These are phyloP conservation scores for Camponotus floridanus DNA, from an alignment of 1,140 invertebrate species.

Conservation along the genomic window DNA sequence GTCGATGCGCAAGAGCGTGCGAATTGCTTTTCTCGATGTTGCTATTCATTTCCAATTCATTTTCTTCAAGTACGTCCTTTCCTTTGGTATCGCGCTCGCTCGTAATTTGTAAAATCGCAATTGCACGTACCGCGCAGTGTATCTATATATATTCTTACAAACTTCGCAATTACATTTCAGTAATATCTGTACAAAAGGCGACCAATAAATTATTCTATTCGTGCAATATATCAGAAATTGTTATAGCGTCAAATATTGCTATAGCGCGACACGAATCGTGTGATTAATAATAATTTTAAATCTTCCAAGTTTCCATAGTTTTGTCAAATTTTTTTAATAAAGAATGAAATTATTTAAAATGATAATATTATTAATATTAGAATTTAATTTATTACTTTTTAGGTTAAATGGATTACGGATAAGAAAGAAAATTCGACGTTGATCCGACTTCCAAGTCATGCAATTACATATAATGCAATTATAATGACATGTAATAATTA, in stretches of 20 bases:
- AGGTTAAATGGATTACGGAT: conserved; percentile 7
- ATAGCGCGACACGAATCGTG: neutral
- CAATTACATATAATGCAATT: conserved; percentile 1
- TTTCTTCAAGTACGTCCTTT: conserved; percentile 43
- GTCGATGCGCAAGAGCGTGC: conserved; percentile 58
- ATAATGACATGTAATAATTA: conserved; percentile 22
- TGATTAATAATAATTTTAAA: conserved; percentile 32
- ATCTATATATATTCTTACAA: conserved; percentile 2
- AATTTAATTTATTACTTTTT: neutral
- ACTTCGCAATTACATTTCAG: conserved; percentile 13
- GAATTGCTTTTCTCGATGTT: conserved; percentile 60
- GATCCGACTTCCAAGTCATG: conserved; percentile 2
- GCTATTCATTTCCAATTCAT: conserved; percentile 59
- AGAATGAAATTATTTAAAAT: neutral
- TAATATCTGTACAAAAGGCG: neutral
- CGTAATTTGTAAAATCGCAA: conserved; percentile 47
- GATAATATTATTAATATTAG: too few relatives aligned
- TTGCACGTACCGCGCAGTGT: neutral
- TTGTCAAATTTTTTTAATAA: neutral
- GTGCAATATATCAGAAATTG: neutral
- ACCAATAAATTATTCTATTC: conserved; percentile 1
- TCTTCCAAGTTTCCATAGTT: neutral
- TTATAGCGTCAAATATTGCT: neutral
- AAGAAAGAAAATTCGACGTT: neutral
- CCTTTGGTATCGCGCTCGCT: conserved; percentile 30